phyloP scores from a whole-genome alignment of 2,113 vertebrate genomes.

The Varanus salvator region DNA sequence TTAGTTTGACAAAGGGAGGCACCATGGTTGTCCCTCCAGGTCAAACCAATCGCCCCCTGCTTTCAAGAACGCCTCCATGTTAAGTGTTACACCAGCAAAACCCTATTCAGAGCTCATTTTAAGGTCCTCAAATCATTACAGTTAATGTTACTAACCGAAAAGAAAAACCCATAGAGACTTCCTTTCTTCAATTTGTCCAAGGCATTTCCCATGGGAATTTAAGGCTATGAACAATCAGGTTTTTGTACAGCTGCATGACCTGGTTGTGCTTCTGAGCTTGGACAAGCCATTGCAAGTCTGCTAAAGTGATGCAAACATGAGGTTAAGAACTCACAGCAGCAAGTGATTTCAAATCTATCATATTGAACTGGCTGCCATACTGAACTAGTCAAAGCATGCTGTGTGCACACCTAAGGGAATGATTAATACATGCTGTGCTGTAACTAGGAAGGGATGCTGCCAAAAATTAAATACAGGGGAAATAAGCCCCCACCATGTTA shows the following conservation, averaged over 20 bases:
- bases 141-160: background rate
- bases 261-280: background rate
- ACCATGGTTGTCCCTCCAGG: too few species aligned
- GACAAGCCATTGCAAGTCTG: background rate
- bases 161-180: background rate
- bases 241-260: background rate
- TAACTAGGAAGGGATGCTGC: background rate
- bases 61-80: background rate
- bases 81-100: background rate
- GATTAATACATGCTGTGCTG: background rate
- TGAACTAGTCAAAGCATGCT: background rate
- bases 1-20: background rate
- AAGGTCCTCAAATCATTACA: background rate
- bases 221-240: too few species aligned
- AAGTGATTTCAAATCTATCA: background rate
- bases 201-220: background rate
- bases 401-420: background rate
- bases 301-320: background rate
- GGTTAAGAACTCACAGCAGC: background rate
- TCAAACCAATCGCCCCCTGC: too few species aligned
- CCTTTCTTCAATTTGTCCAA: background rate
- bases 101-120: background rate
- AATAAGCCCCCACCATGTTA: background rate
- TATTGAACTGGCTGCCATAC: background rate
- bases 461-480: background rate